Evolutionary conservation across 64 coral and sea anemone genomes (phyloP), one percentile per base, ranked within the genome.

Genomic region (Orbicella faveolata): DNA sequence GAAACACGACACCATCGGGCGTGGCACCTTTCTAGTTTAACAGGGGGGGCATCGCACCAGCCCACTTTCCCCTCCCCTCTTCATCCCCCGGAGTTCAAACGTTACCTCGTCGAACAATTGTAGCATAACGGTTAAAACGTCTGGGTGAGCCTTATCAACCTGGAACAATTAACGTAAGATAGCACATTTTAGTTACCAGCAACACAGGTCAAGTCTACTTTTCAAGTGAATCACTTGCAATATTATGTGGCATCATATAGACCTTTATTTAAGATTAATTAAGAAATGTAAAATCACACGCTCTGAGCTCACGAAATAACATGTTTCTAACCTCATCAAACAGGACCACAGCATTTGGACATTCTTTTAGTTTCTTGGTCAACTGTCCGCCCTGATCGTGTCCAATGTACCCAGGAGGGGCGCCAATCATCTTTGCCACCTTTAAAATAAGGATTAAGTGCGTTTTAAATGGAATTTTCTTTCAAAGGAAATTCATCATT

Each of bases 121-220:
- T 7, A 98, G 41, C 96, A 98, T 95, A 2, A 98, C 96, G 34
- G 96, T 98, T 34, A 99, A 87, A 10, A 99, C 96, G 90, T 99
- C 96, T 62, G 96, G 96, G 80, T 99, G 94, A 75, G 96, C 96
- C 59, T 99, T 99, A 23, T 99, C 96, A 5, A 99, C 96, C 96
- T 99, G 57, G 25, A 87, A 36, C 90, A 37, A 75, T n/a, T 9
- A 61, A 4, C 13, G 20, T 57, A 41, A 62, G 13, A 10, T 16
- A 75, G 55, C 55, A 9, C 11, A 59, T 14, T 59, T 15, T 5
- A 48, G 55, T 59, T 59, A 59, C 12, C 9, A 59, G 15, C 55
- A 14, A 14, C 11, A 59, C 11, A 59, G 11, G 15, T 14, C 44
- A 48, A 5, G 44, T 48, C 44, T 48, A 48, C 30, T 30, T 30